Conservation (phyloP, 2,888 invertebrate species). For the Latheticus oryzae region DNA sequence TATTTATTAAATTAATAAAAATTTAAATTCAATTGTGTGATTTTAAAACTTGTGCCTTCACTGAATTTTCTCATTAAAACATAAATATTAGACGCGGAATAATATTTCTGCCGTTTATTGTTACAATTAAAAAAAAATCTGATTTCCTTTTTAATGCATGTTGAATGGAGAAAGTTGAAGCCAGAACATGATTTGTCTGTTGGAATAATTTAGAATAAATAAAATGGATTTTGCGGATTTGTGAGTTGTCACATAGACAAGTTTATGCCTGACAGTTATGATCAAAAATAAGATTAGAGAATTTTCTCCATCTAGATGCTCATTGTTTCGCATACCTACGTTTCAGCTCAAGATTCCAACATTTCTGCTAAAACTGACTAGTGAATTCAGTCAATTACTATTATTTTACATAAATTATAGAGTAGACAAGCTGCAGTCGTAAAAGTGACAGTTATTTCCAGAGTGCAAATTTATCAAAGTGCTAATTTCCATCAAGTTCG, state of each 20-base stretch:
- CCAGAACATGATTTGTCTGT: too few species aligned
- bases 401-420: constrained; percentile 27
- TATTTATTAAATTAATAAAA: too few species aligned
- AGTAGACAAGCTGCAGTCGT: constrained; percentile 12
- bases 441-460: constrained; percentile 34
- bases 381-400: constrained; percentile 31
- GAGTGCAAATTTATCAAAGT: constrained; percentile 26
- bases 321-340: constrained; percentile 12
- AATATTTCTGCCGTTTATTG: too few species aligned
- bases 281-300: constrained; percentile 31
- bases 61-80: too few species aligned
- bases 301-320: constrained; percentile 13
- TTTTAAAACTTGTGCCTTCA: too few species aligned
- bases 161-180: too few species aligned
- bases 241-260: constrained; percentile 22
- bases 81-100: too few species aligned
- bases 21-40: too few species aligned
- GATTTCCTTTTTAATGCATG: too few species aligned
- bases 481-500: background rate
- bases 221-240: too few species aligned
- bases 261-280: constrained; percentile 29
- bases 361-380: constrained; percentile 2
- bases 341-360: background rate
- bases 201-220: too few species aligned
- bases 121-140: too few species aligned